Base-by-base conservation (phyloP, 1,140 invertebrate genomes). In the Pseudomyrmex cubaensis region DNA sequence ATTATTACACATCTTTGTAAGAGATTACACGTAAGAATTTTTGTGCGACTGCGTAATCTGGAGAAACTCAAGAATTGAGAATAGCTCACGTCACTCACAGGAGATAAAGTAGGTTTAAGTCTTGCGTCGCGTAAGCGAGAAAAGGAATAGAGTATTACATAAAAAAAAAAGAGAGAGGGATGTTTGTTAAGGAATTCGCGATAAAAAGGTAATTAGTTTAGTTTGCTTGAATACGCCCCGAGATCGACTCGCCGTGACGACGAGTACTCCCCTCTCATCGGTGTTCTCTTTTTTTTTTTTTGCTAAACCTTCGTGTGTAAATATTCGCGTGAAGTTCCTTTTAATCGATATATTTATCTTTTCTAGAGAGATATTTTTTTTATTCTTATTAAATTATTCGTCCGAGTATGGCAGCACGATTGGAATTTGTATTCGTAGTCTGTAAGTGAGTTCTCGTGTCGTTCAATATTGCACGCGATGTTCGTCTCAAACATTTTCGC, bases 21-120 rank as follows among this genome's bases (percentile, higher is more conserved):
- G 57, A 83, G 72, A 2, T 22, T 78, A 87, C 46, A 70, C 59
- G 50, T 35, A 35, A 56, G 35, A 70, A 25, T 17, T 13, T 59
- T 78, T 15, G 52, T 25, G 76, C 20, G 35, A 67, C n/a, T 25
- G 48, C 12, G 67, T 66, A 20, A 48, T 48, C 62, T n/a, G 56
- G 64, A 35, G 35, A 50, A 84, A 89, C 44, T 12, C 87, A 73
- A 86, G 61, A 86, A 35, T 88, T 88, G 87, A 89, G 87, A 88
- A 89, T 88, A 89, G 88, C 84, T 85, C 82, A 86, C 50, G 84
- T 87, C 82, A 78, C 44, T 85, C 76, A 75, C 35, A 35, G 73
- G 70, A 46, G 70, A 77, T 74, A 62, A 76, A 76, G 46, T 83
- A 66, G 62, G 22, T 61, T 67, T 83, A 80, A 57, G 44, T 56